Evolutionary conservation across 2,797 vertebrate genomes (phyloP).

Genomic region (Acipenser transmontanus): DNA sequence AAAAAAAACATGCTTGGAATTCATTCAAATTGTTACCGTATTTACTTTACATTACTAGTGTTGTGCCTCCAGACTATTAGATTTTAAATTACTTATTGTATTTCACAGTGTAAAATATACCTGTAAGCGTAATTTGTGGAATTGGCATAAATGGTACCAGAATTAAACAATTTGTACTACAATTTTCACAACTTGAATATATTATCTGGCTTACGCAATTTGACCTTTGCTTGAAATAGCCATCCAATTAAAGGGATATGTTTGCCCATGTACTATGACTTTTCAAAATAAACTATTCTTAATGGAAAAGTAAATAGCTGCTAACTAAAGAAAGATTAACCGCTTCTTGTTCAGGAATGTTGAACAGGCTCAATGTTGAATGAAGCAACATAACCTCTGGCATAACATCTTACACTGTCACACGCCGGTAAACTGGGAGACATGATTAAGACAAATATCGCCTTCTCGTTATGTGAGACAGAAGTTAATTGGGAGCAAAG

Average conservation of each 20-base stretch:
- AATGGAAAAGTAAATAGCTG: constrained; percentile 50
- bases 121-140: too few species aligned
- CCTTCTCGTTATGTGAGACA: too few species aligned
- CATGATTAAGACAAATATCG: too few species aligned
- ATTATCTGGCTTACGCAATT: constrained; percentile 37
- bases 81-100: too few species aligned
- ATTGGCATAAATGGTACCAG: too few species aligned
- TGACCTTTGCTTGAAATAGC: constrained; percentile 47
- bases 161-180: background rate
- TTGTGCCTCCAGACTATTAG: too few species aligned
- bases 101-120: too few species aligned
- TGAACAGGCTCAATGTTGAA: constrained; percentile 20
- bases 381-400: background rate
- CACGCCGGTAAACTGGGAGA: background rate
- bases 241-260: constrained; percentile 33
- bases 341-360: constrained; percentile 24
- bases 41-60: too few species aligned
- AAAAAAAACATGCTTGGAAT: too few species aligned
- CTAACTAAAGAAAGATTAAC: constrained; percentile 44
- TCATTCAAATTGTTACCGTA: too few species aligned
- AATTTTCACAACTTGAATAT: constrained; percentile 17
- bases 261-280: constrained; percentile 45
- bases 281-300: constrained; percentile 45
- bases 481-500: too few species aligned
- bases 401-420: background rate